Percentiles rank a stretch among this genome's conserved stretches.
phyloP scores from a whole-genome alignment of 2,888 invertebrate species.

The Zygogramma bicolorata region DNA sequence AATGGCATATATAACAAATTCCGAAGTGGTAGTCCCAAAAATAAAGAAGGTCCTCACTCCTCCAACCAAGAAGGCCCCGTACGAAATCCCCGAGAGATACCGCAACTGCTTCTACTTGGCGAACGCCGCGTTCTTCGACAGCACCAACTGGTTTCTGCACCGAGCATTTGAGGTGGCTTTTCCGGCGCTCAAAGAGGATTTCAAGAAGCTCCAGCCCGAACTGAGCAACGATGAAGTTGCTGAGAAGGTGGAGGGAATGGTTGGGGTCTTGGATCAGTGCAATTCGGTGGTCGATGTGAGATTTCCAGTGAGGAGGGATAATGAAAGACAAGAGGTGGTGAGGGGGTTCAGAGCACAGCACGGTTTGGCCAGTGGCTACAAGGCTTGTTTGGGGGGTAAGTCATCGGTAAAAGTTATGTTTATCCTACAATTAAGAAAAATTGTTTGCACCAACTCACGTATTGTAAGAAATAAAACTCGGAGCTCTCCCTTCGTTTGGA shows the following conservation, averaged over 20 bases:
- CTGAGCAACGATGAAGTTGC: constrained; percentile 44
- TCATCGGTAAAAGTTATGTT: not conserved
- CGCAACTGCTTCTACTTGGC: constrained; percentile 61
- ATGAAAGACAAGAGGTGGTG: constrained; percentile 57
- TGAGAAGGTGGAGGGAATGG: constrained; percentile 51
- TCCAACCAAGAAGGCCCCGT: constrained; percentile 32
- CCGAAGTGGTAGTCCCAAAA: constrained; percentile 24
- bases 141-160: constrained; percentile 62
- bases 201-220: constrained; percentile 41
- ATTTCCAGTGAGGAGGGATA: constrained; percentile 57
- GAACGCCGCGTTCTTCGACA: constrained; percentile 62
- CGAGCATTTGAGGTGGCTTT: constrained; percentile 58
- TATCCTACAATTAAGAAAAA: too few relatives aligned
- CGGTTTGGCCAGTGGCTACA: constrained; percentile 53
- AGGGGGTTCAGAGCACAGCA: constrained; percentile 61
- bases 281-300: constrained; percentile 60
- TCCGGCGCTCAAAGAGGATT: constrained; percentile 53
- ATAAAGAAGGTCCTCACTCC: constrained; percentile 1
- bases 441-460: too few relatives aligned
- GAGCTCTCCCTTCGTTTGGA: too few relatives aligned
- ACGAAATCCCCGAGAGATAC: constrained; percentile 61
- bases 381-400: constrained; percentile 57
- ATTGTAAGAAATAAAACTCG: too few relatives aligned
- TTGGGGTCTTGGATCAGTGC: constrained; percentile 59
- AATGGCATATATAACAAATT: constrained; percentile 41